A percentile compares a stretch with the other conserved stretches of the same genome.
phyloP scores from a whole-genome alignment of 2,113 vertebrate genomes.

The Pristiophorus japonicus region DNA sequence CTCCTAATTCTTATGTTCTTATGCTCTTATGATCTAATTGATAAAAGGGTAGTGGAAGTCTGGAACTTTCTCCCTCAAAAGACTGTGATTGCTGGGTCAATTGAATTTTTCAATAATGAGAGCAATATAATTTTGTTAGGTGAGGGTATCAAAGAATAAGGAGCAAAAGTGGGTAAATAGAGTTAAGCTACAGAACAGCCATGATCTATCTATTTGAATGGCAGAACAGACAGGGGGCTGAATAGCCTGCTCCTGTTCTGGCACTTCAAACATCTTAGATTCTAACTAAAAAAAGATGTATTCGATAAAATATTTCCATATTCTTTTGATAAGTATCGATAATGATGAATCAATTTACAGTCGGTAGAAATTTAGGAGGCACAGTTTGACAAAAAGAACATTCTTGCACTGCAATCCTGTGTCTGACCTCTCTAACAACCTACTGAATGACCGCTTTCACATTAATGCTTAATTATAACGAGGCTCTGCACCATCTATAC shows the following conservation, averaged over 20 bases:
- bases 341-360: background rate
- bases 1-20: no score
- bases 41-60: background rate
- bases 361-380: background rate
- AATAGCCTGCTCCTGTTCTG: background rate
- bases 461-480: background rate
- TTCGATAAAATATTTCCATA: background rate
- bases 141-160: background rate
- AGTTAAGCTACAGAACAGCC: background rate
- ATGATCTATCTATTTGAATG: background rate
- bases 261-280: slow-evolving; percentile 47
- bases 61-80: background rate
- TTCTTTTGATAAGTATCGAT: background rate
- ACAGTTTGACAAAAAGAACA: background rate
- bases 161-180: background rate
- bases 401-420: background rate
- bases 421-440: background rate
- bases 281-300: background rate
- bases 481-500: no score
- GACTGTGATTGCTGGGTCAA: background rate
- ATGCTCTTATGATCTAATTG: no score
- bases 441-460: background rate
- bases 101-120: background rate
- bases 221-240: background rate
- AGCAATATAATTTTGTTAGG: background rate